Percentiles rank a stretch among this genome's conserved stretches.
Conservation (phyloP, 1,140 invertebrate genomes). For the Teleogryllus occipitalis region DNA sequence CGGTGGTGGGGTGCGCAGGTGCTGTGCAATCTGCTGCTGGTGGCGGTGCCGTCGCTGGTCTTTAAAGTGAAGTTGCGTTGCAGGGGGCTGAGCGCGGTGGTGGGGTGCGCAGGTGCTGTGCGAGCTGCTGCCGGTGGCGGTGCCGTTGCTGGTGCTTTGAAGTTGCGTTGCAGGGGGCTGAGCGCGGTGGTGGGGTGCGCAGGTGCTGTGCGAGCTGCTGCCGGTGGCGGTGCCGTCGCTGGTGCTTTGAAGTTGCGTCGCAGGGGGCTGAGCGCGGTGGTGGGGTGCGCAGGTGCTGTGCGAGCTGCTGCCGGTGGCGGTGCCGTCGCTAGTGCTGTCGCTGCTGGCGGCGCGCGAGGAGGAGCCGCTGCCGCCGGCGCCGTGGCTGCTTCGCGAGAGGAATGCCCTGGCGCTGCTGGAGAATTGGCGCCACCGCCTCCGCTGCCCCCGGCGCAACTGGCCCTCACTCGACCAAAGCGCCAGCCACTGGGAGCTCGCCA, state of each 20-base stretch:
- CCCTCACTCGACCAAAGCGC: conserved; percentile 21
- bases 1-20: too few species aligned
- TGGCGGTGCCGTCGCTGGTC: too few species aligned
- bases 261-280: too few species aligned
- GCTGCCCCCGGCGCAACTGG: not conserved
- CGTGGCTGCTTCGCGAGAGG: not conserved
- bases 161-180: too few species aligned
- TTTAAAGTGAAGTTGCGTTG: too few species aligned
- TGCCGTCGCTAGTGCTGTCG: conserved; percentile 48
- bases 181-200: conserved; percentile 54
- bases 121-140: conserved; percentile 46
- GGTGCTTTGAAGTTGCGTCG: too few species aligned
- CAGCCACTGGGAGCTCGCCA: conserved; percentile 22
- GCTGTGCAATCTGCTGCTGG: too few species aligned
- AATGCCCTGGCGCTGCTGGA: not conserved
- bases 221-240: conserved; percentile 51
- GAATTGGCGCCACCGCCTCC: not conserved
- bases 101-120: conserved; percentile 56
- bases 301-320: conserved; percentile 46
- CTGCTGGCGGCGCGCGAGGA: conserved; percentile 15
- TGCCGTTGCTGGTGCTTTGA: conserved; percentile 51
- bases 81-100: conserved; percentile 38
- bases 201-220: conserved; percentile 50
- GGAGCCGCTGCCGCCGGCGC: not conserved
- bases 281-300: conserved; percentile 34